phyloP scores from a whole-genome alignment of 92 coral and sea anemone species.

The Siderastrea siderea region DNA sequence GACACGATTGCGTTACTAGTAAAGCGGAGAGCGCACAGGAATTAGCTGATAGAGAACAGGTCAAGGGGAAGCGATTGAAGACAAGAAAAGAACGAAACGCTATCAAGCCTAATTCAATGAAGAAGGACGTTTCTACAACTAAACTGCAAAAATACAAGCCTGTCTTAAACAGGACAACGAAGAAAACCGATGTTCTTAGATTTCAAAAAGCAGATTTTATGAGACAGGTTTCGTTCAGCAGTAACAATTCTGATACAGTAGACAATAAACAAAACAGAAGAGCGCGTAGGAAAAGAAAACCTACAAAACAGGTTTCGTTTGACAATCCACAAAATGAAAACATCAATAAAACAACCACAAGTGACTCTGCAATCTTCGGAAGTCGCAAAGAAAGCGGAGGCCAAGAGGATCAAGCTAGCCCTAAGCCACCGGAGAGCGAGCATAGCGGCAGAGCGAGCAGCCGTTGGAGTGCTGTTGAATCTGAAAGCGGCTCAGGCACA shows the following conservation, averaged over 20 bases:
- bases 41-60: background rate
- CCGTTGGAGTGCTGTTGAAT: conserved; percentile 50
- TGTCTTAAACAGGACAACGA: background rate
- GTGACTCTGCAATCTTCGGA: conserved; percentile 65
- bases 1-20: conserved; percentile 21
- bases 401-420: conserved; percentile 33
- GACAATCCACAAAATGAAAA: conserved; percentile 12
- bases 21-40: conserved; percentile 5
- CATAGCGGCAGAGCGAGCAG: conserved; percentile 63
- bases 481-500: conserved; percentile 25
- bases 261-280: background rate
- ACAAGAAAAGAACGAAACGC: conserved; percentile 47
- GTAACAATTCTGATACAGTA: conserved; percentile 12
- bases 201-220: background rate
- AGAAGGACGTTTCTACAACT: background rate
- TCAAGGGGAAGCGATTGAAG: conserved; percentile 21
- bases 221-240: conserved; percentile 6
- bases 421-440: conserved; percentile 64
- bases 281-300: conserved; percentile 15
- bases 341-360: background rate
- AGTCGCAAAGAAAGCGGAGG: conserved; percentile 38
- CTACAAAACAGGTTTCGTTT: conserved; percentile 46
- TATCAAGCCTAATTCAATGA: background rate
- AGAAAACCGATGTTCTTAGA: background rate
- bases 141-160: background rate